Percentiles rank a stretch among this genome's conserved stretches.
These are phyloP conservation scores for Poicephalus gulielmi DNA, from an alignment of 2,113 vertebrate species.

Conservation along the genomic window DNA sequence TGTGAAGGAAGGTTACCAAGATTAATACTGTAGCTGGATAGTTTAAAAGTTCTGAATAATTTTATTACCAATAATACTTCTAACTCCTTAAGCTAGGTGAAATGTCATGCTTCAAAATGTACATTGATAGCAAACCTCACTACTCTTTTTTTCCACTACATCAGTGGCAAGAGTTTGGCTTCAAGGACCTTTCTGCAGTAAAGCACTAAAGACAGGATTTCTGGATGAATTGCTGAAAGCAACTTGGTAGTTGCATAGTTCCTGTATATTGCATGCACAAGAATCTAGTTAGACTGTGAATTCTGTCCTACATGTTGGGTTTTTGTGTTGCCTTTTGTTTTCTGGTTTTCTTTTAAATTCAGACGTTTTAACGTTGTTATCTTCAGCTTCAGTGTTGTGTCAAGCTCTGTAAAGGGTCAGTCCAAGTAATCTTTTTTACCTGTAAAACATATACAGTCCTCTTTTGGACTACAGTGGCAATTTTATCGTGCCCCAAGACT, in stretches of 20 bases:
- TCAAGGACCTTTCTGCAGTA: background rate
- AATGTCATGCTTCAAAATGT: background rate
- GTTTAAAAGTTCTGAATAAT: background rate
- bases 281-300: background rate
- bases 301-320: background rate
- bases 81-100: background rate
- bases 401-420: background rate
- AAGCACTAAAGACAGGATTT: background rate
- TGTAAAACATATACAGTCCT: background rate
- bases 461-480: background rate
- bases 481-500: background rate
- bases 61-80: background rate
- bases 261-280: background rate
- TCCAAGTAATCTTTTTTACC: background rate
- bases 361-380: background rate
- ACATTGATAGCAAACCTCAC: background rate
- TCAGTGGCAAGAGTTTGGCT: background rate
- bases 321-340: background rate
- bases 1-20: background rate
- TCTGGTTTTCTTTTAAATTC: background rate
- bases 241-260: background rate
- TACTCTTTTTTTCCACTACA: background rate
- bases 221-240: background rate
- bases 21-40: background rate
- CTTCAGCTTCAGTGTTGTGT: background rate